Conservation (phyloP, 2,797 vertebrate genomes). For the Silurus aristotelis region DNA sequence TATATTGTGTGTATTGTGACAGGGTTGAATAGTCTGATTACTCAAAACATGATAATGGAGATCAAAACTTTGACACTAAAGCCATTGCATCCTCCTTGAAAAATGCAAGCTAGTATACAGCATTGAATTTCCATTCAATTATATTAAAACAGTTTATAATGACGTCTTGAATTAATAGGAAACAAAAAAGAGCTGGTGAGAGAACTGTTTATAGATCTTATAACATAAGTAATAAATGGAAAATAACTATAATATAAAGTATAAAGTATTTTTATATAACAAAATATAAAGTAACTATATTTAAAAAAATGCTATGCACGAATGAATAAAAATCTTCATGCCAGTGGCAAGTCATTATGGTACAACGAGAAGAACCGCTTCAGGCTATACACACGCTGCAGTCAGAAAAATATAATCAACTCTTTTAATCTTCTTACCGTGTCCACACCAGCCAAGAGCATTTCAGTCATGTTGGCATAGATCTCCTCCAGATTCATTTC, state of each 20-base stretch:
- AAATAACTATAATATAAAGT: not conserved
- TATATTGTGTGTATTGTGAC: not conserved
- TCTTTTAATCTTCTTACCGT: conserved; percentile 70
- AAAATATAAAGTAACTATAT: not conserved
- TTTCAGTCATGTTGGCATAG: conserved; percentile 91
- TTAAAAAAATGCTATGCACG: not conserved
- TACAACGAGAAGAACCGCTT: not conserved
- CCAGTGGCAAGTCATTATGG: not conserved
- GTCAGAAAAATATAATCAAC: not conserved
- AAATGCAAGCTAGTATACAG: not conserved
- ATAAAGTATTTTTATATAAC: no score
- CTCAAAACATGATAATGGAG: not conserved
- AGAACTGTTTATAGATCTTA: no score
- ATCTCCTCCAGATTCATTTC: conserved; percentile 89
- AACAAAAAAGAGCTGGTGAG: not conserved
- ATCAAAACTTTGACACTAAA: not conserved
- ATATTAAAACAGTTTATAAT: not conserved
- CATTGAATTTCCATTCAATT: not conserved
- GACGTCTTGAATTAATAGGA: not conserved
- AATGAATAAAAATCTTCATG: not conserved
- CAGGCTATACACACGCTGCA: not conserved
- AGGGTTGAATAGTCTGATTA: not conserved
- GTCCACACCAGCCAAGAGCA: conserved; percentile 93
- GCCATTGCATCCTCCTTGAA: not conserved
- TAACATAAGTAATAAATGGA: no score